Conservation (phyloP, 2,113 vertebrate genomes). For the Bambusicola thoracicus region DNA sequence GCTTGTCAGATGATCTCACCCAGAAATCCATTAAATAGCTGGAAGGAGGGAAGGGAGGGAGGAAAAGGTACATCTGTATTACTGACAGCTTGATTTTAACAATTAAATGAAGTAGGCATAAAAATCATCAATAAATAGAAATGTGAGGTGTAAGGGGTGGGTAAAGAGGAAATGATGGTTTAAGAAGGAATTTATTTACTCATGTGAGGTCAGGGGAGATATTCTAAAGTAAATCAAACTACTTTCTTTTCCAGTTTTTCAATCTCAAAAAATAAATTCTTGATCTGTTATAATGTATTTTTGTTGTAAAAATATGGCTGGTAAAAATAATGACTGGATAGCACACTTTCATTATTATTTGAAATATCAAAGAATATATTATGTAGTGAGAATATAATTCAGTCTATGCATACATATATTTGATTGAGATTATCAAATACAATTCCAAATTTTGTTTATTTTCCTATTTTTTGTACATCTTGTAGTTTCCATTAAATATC, state of each 20-base stretch:
- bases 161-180: fast-evolving
- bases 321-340: neutral
- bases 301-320: neutral
- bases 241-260: neutral
- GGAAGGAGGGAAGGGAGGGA: neutral
- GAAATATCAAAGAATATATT: neutral
- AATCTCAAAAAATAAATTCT: neutral
- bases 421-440: neutral
- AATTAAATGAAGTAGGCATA: neutral
- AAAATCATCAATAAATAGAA: neutral
- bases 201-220: neutral
- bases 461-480: neutral
- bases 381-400: neutral
- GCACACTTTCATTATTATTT: neutral
- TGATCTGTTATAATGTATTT: neutral
- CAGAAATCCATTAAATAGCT: too few species aligned
- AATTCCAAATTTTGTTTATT: neutral
- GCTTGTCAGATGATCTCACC: too few species aligned
- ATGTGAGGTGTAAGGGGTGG: neutral
- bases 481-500: neutral
- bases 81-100: neutral
- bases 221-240: neutral
- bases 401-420: neutral
- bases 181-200: neutral
- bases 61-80: neutral